Base-by-base conservation (phyloP, 2,113 vertebrate genomes). In the Aix galericulata region DNA sequence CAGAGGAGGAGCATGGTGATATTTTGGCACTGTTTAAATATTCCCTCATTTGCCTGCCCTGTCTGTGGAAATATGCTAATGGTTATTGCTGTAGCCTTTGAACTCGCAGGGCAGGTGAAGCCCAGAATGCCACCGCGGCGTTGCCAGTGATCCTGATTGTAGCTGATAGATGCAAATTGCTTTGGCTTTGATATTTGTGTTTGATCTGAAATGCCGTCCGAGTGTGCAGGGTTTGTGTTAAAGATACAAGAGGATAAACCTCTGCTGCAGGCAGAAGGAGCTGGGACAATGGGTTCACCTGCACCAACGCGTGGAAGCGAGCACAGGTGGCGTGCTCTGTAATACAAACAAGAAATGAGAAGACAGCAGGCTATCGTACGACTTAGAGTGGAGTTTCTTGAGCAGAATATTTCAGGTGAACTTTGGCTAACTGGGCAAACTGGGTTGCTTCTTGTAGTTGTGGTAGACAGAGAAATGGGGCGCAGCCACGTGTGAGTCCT, bases 21-120 rank as follows among this genome's bases (percentile, higher is more conserved):
- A 95, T 93, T 97, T 97, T 94, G 94, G 95, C 95, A 93, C 72
- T 91, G 50, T 74, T 97, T 96, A 97, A 97, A 95, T 94, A 97
- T 81, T 88, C 77, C 17, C 42, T 96, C 89, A 31, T 95, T 78
- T n/a, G n/a, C 69, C 64, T 74, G 56, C 38, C 63, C 31, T 42
- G 52, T 67, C 60, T 82, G 68, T 89, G 78, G 72, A 96, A 96
- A 93, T 93, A 84, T 52, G 66, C 40, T 96, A 56, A 93, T 92
- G 74, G 20, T 87, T 92, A 38, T 80, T 89, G 74, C 81, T 63
- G 14, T 29, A 90, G 88, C 63, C 77, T 89, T 93, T 96, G 96
- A 96, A 94, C 88, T 93, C 6, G 0, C 1, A 9, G 94, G 87
- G 80, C 86, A 82, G 60, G 68, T 89, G 85, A 94, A 72, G 60